Conservation (phyloP, 2,888 invertebrate genomes). For the Diaperis boleti region DNA sequence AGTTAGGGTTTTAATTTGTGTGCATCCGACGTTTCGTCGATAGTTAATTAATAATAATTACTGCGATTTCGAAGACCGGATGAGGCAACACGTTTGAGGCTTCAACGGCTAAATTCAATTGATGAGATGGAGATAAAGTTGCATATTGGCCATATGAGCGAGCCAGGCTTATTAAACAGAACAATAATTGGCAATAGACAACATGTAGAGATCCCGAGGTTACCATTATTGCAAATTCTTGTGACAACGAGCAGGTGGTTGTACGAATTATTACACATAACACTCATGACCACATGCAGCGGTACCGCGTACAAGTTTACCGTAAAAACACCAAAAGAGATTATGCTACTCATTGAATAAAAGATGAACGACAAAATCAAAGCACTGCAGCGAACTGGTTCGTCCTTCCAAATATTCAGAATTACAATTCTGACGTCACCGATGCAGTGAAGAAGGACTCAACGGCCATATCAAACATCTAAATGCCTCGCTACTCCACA, state of each 20-base stretch:
- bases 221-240: conserved; percentile 26
- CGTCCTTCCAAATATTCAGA: conserved; percentile 25
- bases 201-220: conserved; percentile 18
- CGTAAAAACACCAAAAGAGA: conserved; percentile 30
- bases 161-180: conserved; percentile 11
- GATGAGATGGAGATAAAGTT: conserved; percentile 18
- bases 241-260: conserved; percentile 32
- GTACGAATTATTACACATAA: conserved; percentile 27
- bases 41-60: conserved; percentile 24
- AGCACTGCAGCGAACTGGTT: conserved; percentile 25
- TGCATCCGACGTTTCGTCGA: conserved; percentile 2
- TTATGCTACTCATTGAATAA: conserved; percentile 26
- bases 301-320: conserved; percentile 25
- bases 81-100: conserved; percentile 10
- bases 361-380: conserved; percentile 32
- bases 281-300: conserved; percentile 34
- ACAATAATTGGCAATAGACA: conserved; percentile 31
- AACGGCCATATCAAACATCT: conserved; percentile 7
- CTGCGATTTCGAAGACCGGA: conserved; percentile 11
- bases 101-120: conserved; percentile 13
- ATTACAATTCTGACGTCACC: conserved; percentile 16
- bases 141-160: conserved; percentile 12
- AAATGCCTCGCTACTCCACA: conserved; percentile 6
- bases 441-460: conserved; percentile 11
- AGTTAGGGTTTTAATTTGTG: conserved; percentile 17